Evolutionary conservation across 2,888 invertebrate genomes (phyloP).

Genomic region (Hydrotaea diabolus): DNA sequence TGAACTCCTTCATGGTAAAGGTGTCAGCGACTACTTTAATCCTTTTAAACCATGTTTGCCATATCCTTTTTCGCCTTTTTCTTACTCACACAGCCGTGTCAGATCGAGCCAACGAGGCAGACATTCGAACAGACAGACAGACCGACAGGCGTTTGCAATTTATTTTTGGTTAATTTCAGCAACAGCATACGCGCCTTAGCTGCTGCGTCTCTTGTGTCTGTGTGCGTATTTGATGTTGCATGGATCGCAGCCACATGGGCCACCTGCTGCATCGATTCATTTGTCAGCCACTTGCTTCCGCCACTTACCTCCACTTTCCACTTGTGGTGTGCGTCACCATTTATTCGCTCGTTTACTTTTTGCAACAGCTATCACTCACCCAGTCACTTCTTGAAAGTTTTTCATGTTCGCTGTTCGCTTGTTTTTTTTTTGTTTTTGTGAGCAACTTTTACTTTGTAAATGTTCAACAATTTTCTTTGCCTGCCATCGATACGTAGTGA

Average conservation of each 20-base stretch:
- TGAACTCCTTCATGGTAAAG: too few relatives aligned
- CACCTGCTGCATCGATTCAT: constrained; percentile 66
- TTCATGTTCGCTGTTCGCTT: constrained; percentile 25
- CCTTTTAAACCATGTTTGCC: background rate
- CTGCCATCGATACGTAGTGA: constrained; percentile 24
- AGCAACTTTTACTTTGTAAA: constrained; percentile 22
- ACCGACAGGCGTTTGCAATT: constrained; percentile 15
- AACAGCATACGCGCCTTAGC: constrained; percentile 3
- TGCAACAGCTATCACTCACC: constrained; percentile 39
- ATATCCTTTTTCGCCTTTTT: background rate
- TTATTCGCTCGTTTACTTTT: constrained; percentile 44
- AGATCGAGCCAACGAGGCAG: background rate
- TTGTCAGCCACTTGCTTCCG: constrained; percentile 65
- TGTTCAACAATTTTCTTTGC: constrained; percentile 45
- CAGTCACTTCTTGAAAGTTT: constrained; percentile 36
- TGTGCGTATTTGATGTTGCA: background rate
- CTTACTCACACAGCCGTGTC: constrained; percentile 1
- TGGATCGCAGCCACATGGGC: constrained; percentile 43
- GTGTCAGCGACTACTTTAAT: too few relatives aligned
- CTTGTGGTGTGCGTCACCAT: constrained; percentile 63
- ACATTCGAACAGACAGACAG: background rate
- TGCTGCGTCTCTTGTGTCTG: background rate
- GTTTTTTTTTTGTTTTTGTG: too few relatives aligned
- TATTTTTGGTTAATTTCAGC: constrained; percentile 1
- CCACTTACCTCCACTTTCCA: constrained; percentile 37